Evolutionary conservation across 2,888 invertebrate species (phyloP).

Genomic region (Sycophila texana): DNA sequence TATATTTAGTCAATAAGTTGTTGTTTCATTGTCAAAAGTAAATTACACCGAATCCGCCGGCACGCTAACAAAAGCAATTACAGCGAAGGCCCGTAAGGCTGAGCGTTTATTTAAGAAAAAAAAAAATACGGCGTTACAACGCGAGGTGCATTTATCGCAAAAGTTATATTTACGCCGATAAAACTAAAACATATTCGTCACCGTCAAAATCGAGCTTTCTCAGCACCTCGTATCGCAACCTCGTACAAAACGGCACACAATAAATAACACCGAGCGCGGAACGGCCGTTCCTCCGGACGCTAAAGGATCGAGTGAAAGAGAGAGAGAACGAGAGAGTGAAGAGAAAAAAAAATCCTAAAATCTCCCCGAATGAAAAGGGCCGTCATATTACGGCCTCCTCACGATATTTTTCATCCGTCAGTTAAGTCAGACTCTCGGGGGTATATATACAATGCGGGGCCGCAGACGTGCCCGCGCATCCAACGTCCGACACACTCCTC

Average conservation of each 20-base stretch:
- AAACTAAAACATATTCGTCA: too few species aligned
- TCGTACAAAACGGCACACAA: too few species aligned
- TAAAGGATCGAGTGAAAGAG: too few species aligned
- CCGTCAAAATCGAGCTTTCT: too few species aligned
- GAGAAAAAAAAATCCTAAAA: slow-evolving; percentile 25
- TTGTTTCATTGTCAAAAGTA: background rate
- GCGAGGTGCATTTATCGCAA: too few species aligned
- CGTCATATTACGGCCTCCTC: slow-evolving; percentile 24
- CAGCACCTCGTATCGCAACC: too few species aligned
- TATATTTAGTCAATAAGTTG: background rate
- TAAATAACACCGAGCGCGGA: too few species aligned
- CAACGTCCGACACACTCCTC: background rate
- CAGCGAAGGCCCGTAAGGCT: background rate
- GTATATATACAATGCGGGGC: slow-evolving; percentile 23
- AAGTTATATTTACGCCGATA: too few species aligned
- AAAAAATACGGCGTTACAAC: too few species aligned
- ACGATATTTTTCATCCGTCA: slow-evolving; percentile 41
- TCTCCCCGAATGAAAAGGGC: slow-evolving; percentile 12
- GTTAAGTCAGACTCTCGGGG: slow-evolving; percentile 27
- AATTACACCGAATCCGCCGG: background rate
- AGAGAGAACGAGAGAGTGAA: background rate
- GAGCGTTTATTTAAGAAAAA: too few species aligned
- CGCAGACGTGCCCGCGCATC: slow-evolving; percentile 51
- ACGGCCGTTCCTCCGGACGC: too few species aligned
- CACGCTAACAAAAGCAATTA: background rate